These are phyloP conservation scores for Eulimnadia texana DNA, from an alignment of 1,140 invertebrate species.

Conservation along the genomic window DNA sequence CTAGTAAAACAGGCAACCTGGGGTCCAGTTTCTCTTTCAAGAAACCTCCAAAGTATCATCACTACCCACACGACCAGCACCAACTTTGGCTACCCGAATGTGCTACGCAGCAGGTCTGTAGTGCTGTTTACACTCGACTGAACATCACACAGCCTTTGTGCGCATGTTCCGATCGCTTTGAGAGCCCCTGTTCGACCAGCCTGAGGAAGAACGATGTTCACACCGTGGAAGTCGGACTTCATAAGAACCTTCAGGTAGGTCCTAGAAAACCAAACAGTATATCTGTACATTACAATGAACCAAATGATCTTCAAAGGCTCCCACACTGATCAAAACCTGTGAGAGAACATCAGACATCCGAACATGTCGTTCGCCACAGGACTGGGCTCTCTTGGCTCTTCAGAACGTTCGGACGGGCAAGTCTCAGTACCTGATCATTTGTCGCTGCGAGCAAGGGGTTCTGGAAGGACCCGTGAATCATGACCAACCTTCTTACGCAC, in stretches of 20 bases:
- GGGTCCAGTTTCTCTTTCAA: too few relatives aligned
- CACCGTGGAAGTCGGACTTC: slow-evolving; percentile 59
- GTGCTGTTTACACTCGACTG: slow-evolving; percentile 75
- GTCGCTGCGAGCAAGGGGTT: slow-evolving; percentile 66
- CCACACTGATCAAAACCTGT: slow-evolving; percentile 83
- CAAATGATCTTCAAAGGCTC: too few relatives aligned
- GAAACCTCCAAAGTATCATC: too few relatives aligned
- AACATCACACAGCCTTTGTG: slow-evolving; percentile 86
- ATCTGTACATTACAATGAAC: too few relatives aligned
- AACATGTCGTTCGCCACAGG: slow-evolving; percentile 66
- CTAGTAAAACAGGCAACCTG: too few relatives aligned
- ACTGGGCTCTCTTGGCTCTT: slow-evolving; percentile 79
- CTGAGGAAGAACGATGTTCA: slow-evolving; percentile 76
- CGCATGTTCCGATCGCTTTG: slow-evolving; percentile 68
- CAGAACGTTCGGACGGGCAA: slow-evolving; percentile 85
- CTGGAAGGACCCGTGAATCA: slow-evolving; percentile 85
- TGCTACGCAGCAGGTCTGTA: slow-evolving; percentile 86
- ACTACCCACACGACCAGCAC: too few relatives aligned
- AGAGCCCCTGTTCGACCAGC: slow-evolving; percentile 76
- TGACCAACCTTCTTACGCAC: slow-evolving; percentile 81
- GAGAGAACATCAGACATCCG: slow-evolving; percentile 77
- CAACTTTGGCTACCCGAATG: too few relatives aligned
- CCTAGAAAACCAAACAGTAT: too few relatives aligned
- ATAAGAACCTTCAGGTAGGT: slow-evolving; percentile 11
- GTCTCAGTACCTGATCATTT: slow-evolving; percentile 85